Evolutionary conservation across 2,113 vertebrate genomes (phyloP).

Genomic region (Gambusia holbrooki): DNA sequence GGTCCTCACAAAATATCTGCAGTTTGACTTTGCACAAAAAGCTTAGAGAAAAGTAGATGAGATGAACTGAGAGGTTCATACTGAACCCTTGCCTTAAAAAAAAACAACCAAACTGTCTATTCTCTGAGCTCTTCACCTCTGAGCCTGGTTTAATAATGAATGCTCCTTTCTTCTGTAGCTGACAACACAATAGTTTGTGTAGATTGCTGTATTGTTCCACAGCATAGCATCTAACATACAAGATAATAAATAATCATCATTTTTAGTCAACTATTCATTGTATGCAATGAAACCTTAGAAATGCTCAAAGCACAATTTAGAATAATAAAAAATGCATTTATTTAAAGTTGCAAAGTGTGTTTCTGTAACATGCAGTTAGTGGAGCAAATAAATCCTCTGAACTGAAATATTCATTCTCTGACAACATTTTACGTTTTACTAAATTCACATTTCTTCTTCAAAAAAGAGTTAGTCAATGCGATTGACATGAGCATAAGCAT

Average conservation of each 20-base stretch:
- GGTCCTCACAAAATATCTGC: background rate
- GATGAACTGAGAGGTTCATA: background rate
- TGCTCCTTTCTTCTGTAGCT: background rate
- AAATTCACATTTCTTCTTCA: background rate
- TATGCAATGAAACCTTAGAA: background rate
- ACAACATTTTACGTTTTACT: background rate
- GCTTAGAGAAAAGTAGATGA: background rate
- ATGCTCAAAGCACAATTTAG: background rate
- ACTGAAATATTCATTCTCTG: constrained; percentile 9
- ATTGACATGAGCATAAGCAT: constrained; percentile 36
- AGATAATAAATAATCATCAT: background rate
- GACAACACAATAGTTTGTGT: background rate
- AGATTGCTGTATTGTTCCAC: background rate
- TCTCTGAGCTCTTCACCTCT: background rate
- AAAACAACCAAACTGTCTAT: too few relatives aligned
- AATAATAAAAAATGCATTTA: background rate
- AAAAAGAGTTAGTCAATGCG: constrained; percentile 13
- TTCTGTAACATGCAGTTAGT: background rate
- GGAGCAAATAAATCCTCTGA: background rate
- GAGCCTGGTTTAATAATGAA: background rate
- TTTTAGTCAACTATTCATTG: background rate
- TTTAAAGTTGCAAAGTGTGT: background rate
- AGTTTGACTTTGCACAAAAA: background rate
- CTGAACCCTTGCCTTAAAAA: background rate
- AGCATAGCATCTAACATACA: too few relatives aligned